Evolutionary conservation across 23 tunicate species (phyloP).

Genomic region (Halocynthia aurantium): DNA sequence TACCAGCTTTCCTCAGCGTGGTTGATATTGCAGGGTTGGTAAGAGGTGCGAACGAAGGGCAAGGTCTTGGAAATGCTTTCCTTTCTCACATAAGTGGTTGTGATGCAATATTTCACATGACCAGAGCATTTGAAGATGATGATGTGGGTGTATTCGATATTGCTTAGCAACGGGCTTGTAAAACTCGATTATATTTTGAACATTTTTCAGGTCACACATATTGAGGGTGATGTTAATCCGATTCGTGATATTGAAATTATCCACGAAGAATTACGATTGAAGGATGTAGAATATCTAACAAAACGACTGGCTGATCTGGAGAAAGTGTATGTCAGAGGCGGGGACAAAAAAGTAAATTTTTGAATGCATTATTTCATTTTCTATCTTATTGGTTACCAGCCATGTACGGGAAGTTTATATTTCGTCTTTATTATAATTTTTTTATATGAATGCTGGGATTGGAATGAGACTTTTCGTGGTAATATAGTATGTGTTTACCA

Average conservation of each 20-base stretch:
- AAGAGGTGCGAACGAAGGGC: constrained; percentile 98
- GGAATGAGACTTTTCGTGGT: no score
- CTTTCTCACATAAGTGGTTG: constrained; percentile 91
- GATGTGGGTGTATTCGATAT: constrained; percentile 41
- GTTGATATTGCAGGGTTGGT: constrained; percentile 99
- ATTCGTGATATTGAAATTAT: constrained; percentile 92
- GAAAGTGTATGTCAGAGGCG: constrained; percentile 83
- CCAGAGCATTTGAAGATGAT: constrained; percentile 89
- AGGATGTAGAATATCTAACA: constrained; percentile 82
- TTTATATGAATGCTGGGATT: no score
- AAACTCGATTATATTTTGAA: neutral
- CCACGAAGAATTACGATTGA: constrained; percentile 87
- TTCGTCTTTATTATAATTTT: no score
- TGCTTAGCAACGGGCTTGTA: constrained; percentile 2
- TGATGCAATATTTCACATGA: constrained; percentile 99
- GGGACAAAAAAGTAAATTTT: constrained; percentile 69
- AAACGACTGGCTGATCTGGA: constrained; percentile 85
- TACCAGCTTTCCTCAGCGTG: constrained; percentile 91
- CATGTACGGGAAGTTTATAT: no score
- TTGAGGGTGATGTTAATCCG: constrained; percentile 97
- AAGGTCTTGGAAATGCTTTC: constrained; percentile 98
- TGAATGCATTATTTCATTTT: neutral
- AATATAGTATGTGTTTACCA: no score
- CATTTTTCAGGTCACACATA: constrained; percentile 76
- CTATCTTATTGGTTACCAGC: neutral